Percentiles rank a stretch among this genome's conserved stretches.
Conservation (phyloP, 2,113 vertebrate genomes). For the Athene noctua region DNA sequence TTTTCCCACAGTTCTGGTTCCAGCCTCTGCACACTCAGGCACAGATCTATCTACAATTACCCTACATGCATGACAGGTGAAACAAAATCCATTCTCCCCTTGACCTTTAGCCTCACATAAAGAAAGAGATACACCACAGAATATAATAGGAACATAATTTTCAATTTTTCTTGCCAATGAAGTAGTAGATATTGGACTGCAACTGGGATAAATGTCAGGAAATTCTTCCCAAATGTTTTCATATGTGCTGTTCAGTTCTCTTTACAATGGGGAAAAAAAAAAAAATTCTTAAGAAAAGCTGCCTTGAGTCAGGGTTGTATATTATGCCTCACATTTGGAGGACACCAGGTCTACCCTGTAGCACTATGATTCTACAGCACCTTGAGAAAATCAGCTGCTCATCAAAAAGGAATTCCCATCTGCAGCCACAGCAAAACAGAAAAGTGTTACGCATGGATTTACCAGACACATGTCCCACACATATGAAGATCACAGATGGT, state of each 20-base stretch:
- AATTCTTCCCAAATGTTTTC: neutral
- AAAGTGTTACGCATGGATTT: neutral
- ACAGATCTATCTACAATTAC: neutral
- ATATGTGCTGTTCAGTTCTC: neutral
- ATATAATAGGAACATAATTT: neutral
- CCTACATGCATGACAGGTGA: accelerated
- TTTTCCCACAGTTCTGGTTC: neutral
- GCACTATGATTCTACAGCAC: neutral
- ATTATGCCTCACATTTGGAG: neutral
- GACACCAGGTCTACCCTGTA: neutral
- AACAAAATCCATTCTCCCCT: neutral
- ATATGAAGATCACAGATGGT: neutral
- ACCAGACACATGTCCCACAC: neutral
- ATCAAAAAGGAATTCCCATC: neutral
- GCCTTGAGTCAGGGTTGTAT: neutral
- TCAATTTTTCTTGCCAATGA: neutral
- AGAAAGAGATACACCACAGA: neutral
- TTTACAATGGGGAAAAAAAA: accelerated
- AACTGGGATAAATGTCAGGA: neutral
- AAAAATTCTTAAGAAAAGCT: neutral
- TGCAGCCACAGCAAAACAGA: neutral
- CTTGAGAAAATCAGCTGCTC: neutral
- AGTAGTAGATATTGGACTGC: neutral
- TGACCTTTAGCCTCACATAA: neutral
- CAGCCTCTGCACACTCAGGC: neutral